Percentiles rank a stretch among this genome's conserved stretches.
Evolutionary conservation across 2,113 vertebrate species (phyloP).

Genomic region (Parus major): DNA sequence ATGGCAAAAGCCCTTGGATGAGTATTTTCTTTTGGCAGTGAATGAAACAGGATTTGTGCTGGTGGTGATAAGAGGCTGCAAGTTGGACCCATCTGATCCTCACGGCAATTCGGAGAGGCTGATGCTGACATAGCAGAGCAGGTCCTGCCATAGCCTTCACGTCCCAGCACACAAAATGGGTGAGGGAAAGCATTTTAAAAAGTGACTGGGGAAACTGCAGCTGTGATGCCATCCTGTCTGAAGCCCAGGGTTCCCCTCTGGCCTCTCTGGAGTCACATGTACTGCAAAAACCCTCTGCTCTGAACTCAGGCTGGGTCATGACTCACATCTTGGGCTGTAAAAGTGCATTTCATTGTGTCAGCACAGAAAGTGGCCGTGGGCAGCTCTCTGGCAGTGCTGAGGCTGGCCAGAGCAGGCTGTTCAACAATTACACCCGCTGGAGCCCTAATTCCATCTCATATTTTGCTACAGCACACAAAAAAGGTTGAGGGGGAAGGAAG

Average conservation of each 20-base stretch:
- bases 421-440: background rate
- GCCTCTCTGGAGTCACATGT: background rate
- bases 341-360: background rate
- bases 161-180: background rate
- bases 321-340: background rate
- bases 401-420: fast-evolving
- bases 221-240: background rate
- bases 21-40: background rate
- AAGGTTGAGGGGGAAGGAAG: background rate
- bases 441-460: background rate
- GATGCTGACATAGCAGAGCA: background rate
- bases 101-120: fast-evolving
- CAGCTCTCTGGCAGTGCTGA: background rate
- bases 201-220: background rate
- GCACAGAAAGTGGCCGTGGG: background rate
- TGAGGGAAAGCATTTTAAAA: background rate
- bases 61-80: background rate
- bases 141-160: background rate
- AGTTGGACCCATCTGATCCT: background rate
- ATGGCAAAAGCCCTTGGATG: background rate
- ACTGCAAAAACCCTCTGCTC: background rate
- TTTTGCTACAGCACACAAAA: background rate
- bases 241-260: background rate
- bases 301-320: background rate
- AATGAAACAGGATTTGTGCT: background rate